Evolutionary conservation across 2,888 invertebrate genomes (phyloP), one percentile per base, ranked within the genome.

Genomic region (Sylvicola cinctus): DNA sequence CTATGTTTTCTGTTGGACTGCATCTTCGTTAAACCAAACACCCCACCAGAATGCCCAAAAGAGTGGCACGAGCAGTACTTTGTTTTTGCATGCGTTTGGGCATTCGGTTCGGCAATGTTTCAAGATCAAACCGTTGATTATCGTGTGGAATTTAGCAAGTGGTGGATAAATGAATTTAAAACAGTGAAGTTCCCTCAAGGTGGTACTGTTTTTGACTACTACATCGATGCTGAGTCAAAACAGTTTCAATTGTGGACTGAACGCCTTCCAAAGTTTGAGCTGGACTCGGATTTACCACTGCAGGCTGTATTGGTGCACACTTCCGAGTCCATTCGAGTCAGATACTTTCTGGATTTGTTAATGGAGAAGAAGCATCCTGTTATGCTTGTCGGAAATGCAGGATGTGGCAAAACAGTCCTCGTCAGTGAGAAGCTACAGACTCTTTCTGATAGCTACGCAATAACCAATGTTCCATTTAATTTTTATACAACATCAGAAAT

Each of bases 131-230:
- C 65, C 39, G 66, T 74, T 41, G 76, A 76, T 54, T 76, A 74
- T 50, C 62, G 76, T 46, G 65, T 74, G 38, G 76, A 95, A 55
- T 95, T 91, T 54, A 84, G 88, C 29, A 93, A 93, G 63, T 95
- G 95, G 95, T 95, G 91, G 87, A 65, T 77, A 11, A 88, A 85
- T 49, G 95, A 95, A 56, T 95, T 93, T 57, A 95, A 95, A 60
- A 78, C 77, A 16, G 68, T 95, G 3, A 90, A 87, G 57, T 93
- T 91, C 55, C 93, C 95, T 2, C 42, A 47, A 44, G 56, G 31
- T 14, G 91, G 90, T 3, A 88, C 88, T 2, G 88, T 95, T 5
- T 95, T 95, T 50, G 93, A 95, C 61, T 95, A 79, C 53, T 95
- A 72, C 54, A 79, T 95, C 49, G 91, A 95, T 52, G 55, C 70